phyloP scores from a whole-genome alignment of 2,797 vertebrate genomes.

The Enteromius thamalakanensis region DNA sequence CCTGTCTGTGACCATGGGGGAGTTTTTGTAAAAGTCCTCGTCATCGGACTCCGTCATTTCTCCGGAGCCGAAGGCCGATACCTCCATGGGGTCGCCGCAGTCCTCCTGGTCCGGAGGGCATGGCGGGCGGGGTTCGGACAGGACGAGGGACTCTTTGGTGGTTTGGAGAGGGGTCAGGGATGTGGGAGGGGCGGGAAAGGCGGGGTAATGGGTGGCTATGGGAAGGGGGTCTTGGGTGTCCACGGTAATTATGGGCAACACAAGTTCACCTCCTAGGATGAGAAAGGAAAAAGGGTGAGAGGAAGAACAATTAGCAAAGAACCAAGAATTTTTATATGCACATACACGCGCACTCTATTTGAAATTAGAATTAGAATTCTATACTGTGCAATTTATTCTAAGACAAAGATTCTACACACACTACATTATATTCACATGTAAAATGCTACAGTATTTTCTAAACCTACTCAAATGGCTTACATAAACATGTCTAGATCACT shows the following conservation, averaged over 20 bases:
- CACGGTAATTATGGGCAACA: conserved; percentile 96
- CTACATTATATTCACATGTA: conserved; percentile 12
- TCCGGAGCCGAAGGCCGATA: conserved; percentile 93
- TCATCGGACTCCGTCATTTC: conserved; percentile 94
- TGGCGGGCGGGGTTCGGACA: conserved; percentile 82
- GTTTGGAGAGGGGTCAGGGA: conserved; percentile 88
- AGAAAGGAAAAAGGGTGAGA: conserved; percentile 76
- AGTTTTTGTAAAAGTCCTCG: conserved; percentile 93
- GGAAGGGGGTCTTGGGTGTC: conserved; percentile 94
- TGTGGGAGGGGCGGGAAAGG: conserved; percentile 91
- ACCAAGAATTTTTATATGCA: conserved; percentile 40
- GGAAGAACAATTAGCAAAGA: conserved; percentile 71
- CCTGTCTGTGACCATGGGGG: conserved; percentile 91
- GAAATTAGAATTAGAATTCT: not conserved
- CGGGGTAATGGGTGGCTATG: conserved; percentile 90
- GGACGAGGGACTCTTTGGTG: conserved; percentile 91
- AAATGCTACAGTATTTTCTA: conserved; percentile 24
- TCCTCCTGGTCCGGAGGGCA: conserved; percentile 91
- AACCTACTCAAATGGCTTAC: conserved; percentile 47
- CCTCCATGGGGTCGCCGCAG: conserved; percentile 92
- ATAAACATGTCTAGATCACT: conserved; percentile 34
- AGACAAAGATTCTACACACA: conserved; percentile 18
- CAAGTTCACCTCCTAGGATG: conserved; percentile 92
- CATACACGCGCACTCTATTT: conserved; percentile 11
- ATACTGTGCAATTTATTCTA: conserved; percentile 6